phyloP scores from a whole-genome alignment of 1,140 invertebrate genomes.

The Danaus plexippus region DNA sequence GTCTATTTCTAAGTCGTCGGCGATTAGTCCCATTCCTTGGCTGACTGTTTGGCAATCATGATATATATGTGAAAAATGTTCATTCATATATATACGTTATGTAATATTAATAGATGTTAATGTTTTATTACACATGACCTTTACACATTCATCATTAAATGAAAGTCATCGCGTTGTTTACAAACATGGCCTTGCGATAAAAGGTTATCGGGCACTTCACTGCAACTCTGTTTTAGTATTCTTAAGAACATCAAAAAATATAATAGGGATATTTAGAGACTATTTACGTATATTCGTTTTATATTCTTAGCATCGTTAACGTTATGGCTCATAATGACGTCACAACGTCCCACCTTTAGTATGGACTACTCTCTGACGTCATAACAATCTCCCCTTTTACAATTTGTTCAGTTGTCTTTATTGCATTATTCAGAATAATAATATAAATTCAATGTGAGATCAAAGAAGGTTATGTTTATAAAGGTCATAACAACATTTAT shows the following conservation, averaged over 20 bases:
- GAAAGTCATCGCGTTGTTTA: slow-evolving; percentile 34
- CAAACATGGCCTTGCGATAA: slow-evolving; percentile 50
- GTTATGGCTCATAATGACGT: no score
- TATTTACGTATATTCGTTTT: no score
- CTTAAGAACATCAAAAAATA: slow-evolving; percentile 20
- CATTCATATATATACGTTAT: slow-evolving; percentile 16
- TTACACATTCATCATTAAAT: slow-evolving; percentile 17
- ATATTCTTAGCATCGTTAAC: no score
- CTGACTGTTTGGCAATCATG: slow-evolving; percentile 8
- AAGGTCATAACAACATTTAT: slow-evolving; percentile 1
- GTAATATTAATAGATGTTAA: slow-evolving; percentile 13
- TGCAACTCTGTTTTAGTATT: slow-evolving; percentile 27
- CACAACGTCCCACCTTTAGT: no score
- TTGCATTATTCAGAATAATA: no score
- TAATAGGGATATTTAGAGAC: not conserved
- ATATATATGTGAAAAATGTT: slow-evolving; percentile 12
- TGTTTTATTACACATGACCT: slow-evolving; percentile 19
- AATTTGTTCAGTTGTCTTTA: no score
- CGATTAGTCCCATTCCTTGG: no score
- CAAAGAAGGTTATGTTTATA: no score
- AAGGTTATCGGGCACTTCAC: slow-evolving; percentile 41
- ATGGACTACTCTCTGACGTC: no score
- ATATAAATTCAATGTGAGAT: no score
- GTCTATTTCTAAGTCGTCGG: no score
- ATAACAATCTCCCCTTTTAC: no score